Base-by-base conservation (phyloP, 2,888 invertebrate species). In the Pheosia tremula region DNA sequence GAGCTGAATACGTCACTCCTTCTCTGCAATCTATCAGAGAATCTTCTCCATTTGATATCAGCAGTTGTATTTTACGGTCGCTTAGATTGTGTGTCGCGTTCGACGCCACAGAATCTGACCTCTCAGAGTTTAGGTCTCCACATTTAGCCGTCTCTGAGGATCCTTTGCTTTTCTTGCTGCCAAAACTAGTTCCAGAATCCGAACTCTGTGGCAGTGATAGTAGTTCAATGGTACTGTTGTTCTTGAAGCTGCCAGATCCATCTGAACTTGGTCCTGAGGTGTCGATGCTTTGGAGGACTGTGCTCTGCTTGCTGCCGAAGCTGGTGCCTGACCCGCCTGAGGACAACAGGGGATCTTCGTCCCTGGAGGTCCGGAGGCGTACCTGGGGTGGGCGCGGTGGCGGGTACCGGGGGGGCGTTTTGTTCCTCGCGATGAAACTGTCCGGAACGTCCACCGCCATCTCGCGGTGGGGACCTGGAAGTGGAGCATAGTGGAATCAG, bases 371-470 rank as follows among this genome's bases (percentile, higher is more conserved):
- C 72, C 89, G 91, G 69, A 87, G 87, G 75, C 91, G 92, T 93
- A 96, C 95, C 95, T 95, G 95, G 72, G 95, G 94, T 74, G 96
- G 96, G 78, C 96, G 95, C 60, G 97, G 97, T 57, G 97, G 97
- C 69, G 97, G 97, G 95, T 97, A 98, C 81, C 98, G 95, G 50
- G 98, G 98, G 54, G 98, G 97, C 72, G 98, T 98, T 94, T 98
- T 98, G 91, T 97, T 97, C 82, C 97, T 95, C 75, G 97, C 98
- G 83, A 98, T 96, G 94, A 98, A 98, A 81, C 97, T 97, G 88
- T 98, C 98, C 84, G 99, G 99, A 82, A 98, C 98, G 94, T 99
- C 99, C 90, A 99, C 98, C 87, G 99, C 98, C 98, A 99, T 98
- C 96, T 99, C 99, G 87, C 99, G 96, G 95, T 98, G 98, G 84